Conservation (phyloP, 2,797 vertebrate genomes). For the Takifugu ocellatus region DNA sequence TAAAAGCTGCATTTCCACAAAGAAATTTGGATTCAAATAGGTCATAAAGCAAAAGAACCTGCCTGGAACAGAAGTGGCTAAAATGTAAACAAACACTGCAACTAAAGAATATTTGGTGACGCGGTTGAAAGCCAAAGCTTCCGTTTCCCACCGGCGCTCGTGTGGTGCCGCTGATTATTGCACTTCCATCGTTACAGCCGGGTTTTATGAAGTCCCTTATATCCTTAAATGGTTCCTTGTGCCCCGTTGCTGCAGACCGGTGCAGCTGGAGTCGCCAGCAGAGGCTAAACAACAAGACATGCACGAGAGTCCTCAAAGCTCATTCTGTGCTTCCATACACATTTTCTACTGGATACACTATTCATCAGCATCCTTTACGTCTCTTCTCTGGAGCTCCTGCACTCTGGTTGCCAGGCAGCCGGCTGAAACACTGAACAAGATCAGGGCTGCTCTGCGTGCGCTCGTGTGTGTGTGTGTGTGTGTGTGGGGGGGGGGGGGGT, state of each 20-base stretch:
- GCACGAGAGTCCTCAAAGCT: slow-evolving; percentile 27
- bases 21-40: neutral
- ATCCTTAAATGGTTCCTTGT: slow-evolving; percentile 18
- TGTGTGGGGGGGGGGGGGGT: slow-evolving; percentile 1
- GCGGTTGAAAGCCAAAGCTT: slow-evolving; percentile 59
- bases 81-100: slow-evolving; percentile 61
- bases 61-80: slow-evolving; percentile 8
- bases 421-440: slow-evolving; percentile 13
- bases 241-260: slow-evolving; percentile 19
- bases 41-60: no score
- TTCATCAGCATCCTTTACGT: slow-evolving; percentile 31
- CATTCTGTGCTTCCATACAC: slow-evolving; percentile 18
- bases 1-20: slow-evolving; percentile 14
- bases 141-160: slow-evolving; percentile 41
- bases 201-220: slow-evolving; percentile 16
- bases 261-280: slow-evolving; percentile 53
- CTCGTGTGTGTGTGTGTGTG: slow-evolving; percentile 9
- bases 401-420: slow-evolving; percentile 42
- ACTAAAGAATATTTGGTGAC: slow-evolving; percentile 76
- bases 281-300: slow-evolving; percentile 14
- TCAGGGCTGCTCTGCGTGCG: slow-evolving; percentile 6
- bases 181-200: slow-evolving; percentile 23
- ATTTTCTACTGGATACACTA: slow-evolving; percentile 25
- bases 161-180: slow-evolving; percentile 56
- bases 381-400: slow-evolving; percentile 37